Evolutionary conservation across 2,113 vertebrate genomes (phyloP).

Genomic region (Melospiza georgiana): DNA sequence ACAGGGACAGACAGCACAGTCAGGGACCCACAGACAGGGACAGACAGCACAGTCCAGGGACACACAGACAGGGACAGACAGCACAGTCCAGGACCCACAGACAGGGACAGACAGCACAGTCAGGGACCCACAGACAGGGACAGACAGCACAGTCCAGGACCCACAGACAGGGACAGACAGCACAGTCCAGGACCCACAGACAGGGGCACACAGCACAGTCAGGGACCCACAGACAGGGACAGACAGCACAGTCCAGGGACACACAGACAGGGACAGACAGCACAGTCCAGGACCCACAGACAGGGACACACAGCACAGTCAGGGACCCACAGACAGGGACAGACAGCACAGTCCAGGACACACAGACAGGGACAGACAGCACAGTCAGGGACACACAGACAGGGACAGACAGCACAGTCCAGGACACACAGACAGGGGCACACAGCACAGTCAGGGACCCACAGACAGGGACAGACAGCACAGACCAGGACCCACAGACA

Average conservation of each 20-base stretch:
- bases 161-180: background rate
- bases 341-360: background rate
- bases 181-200: background rate
- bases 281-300: background rate
- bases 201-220: background rate
- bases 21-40: background rate
- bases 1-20: background rate
- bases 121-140: background rate
- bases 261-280: background rate
- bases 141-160: background rate
- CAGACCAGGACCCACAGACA: background rate
- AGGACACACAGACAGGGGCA: background rate
- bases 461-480: background rate
- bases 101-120: no score
- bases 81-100: no score
- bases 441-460: background rate
- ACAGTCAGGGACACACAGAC: background rate
- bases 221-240: background rate
- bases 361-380: background rate
- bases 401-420: background rate
- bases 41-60: background rate
- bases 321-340: background rate
- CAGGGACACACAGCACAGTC: background rate
- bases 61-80: background rate
- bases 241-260: background rate